Evolutionary conservation across 1,140 invertebrate genomes (phyloP), one percentile per base, ranked within the genome.

Genomic region (Acyrthosiphon pisum): DNA sequence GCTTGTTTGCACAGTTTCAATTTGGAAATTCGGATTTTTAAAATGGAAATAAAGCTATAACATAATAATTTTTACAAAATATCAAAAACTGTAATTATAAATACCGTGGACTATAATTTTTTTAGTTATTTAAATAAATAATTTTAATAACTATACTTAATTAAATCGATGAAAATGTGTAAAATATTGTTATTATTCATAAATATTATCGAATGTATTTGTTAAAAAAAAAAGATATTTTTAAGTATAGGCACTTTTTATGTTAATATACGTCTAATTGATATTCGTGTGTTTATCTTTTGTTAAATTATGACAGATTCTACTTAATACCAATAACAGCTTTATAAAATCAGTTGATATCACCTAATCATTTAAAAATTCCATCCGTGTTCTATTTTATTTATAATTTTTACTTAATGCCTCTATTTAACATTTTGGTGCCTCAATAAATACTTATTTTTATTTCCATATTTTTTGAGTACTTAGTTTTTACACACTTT

Each of bases 171-270:
- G 18, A 22, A 89, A 68, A 44, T 90, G 23, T 90, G 56, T 68
- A 60, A n/a, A 44, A 30, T n/a, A 90, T 68, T 44, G 14, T 90
- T 90, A 68, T 20, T 60, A 90, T 60, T 60, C 2, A 90, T 41
- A 30, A 60, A 41, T 41, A 90, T 90, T 60, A 37, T 90, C 23
- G 35, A 30, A 90, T 60, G 50, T 90, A 44, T 60, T 90, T 60
- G 35, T 90, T 68, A 90, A 90, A 41, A 83, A 68, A 26, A 37
- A 20, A 60, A 68, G 14, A 60, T 90, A 90, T 90, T 90, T 90
- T 90, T 44, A 68, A 68, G 53, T 90, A 90, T 90, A 68, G 56
- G 7, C 53, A 90, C 35, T 14, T 90, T 90, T 44, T 44, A 68
- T 44, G 89, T 90, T 44, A 60, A 90, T 90, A 90, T 90, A 88